These are phyloP conservation scores for Neodiprion fabricii DNA, from an alignment of 1,140 invertebrate genomes.

Conservation along the genomic window DNA sequence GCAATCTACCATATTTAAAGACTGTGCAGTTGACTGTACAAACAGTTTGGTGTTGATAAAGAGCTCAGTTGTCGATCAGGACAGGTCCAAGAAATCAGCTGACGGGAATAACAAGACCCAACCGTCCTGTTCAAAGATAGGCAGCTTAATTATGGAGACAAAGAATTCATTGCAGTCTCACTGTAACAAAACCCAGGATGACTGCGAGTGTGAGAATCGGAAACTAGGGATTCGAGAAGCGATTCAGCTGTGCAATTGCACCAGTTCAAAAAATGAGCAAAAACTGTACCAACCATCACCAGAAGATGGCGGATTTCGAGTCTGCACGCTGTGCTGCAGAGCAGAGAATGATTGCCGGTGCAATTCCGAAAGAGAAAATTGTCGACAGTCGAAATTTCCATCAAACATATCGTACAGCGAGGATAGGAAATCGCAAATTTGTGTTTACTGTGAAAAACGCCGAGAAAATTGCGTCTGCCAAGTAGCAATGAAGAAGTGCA, in stretches of 20 bases:
- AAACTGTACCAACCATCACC: not conserved
- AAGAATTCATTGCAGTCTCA: not conserved
- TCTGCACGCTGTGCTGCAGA: constrained; percentile 19
- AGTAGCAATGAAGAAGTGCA: constrained; percentile 31
- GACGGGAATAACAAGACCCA: not conserved
- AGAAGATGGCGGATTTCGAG: not conserved
- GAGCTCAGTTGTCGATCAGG: not conserved
- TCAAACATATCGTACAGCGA: not conserved
- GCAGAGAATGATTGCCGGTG: constrained; percentile 16
- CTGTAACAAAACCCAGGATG: not conserved
- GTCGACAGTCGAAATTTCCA: not conserved
- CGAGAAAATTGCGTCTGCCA: constrained; percentile 36
- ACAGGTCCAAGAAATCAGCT: not conserved
- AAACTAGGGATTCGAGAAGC: not conserved
- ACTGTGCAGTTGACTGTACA: too few relatives aligned
- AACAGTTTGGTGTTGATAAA: not conserved
- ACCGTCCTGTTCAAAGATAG: not conserved
- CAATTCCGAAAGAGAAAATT: not conserved
- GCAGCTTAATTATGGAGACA: not conserved
- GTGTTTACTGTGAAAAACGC: constrained; percentile 37
- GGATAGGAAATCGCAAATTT: constrained; percentile 32
- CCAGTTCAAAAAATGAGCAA: not conserved
- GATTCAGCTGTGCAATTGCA: not conserved
- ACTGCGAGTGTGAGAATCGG: not conserved
- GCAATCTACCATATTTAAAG: too few relatives aligned